Percentiles rank a stretch among this genome's conserved stretches.
phyloP scores from a whole-genome alignment of 2,888 invertebrate genomes.

The Caenorhabditis sulstoni region DNA sequence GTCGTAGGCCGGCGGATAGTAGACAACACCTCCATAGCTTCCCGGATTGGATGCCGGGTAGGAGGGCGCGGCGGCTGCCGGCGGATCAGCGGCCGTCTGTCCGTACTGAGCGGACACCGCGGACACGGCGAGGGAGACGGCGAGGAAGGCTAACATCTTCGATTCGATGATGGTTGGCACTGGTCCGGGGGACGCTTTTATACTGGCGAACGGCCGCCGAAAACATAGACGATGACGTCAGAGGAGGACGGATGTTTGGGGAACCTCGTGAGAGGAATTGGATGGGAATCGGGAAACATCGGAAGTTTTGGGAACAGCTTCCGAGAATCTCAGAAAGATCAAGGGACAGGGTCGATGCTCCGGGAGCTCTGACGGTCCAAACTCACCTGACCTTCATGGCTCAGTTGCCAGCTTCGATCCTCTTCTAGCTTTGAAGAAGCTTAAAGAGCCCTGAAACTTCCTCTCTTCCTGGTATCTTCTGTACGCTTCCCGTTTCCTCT shows the following conservation, averaged over 20 bases:
- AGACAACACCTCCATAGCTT: not conserved
- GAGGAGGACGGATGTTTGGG: constrained; percentile 14
- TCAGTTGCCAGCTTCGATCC: no score
- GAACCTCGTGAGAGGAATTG: no score
- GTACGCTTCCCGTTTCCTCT: not conserved
- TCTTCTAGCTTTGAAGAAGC: no score
- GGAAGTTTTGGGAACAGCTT: no score
- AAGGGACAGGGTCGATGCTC: no score
- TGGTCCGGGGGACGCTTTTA: constrained; percentile 13
- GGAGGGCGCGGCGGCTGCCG: constrained; percentile 5
- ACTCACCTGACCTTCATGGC: no score
- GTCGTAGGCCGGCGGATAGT: constrained; percentile 29
- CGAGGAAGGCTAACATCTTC: constrained; percentile 43
- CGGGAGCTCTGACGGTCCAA: no score
- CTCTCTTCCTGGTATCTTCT: not conserved
- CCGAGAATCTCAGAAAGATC: no score
- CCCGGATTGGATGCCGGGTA: not conserved
- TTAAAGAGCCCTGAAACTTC: no score
- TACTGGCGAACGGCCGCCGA: not conserved
- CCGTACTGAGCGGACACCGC: constrained; percentile 36
- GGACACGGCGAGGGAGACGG: constrained; percentile 26
- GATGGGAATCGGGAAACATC: not conserved
- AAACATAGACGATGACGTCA: constrained; percentile 35
- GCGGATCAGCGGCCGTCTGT: constrained; percentile 4
- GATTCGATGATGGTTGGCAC: constrained; percentile 11